Evolutionary conservation across 2,888 invertebrate genomes (phyloP), one percentile per base, ranked within the genome.

Genomic region (Brassicogethes aeneus): DNA sequence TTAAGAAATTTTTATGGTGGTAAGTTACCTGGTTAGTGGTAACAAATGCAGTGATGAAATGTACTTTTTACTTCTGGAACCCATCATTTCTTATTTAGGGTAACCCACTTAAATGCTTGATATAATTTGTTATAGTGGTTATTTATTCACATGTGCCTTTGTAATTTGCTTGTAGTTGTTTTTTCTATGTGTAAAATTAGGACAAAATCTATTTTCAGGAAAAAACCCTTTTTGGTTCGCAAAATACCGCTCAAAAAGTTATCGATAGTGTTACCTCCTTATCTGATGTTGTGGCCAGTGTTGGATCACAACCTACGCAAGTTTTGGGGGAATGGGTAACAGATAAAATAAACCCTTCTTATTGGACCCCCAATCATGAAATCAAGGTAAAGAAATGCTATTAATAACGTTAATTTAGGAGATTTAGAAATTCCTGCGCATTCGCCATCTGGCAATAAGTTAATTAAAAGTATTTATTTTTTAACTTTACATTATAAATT

Each of bases 341-440:
- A 1, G 86, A 87, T 64, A 78, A 80, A 61, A 77, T 84, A 16
- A 84, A 84, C 10, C 89, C 89, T 1, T 74, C 76, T 29, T 88
- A 88, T 64, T 89, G 88, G 89, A 75, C 77, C 41, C 82, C 85
- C 5, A 87, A 88, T 62, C 70, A 79, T 49, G 79, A 85, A 60
- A 85, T 87, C 45, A 76, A 70, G 57, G 83, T 82, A 23, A n/a
- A n/a, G n/a, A n/a, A n/a, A n/a, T n/a, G n/a, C n/a, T n/a, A n/a
- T n/a, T n/a, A n/a, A n/a, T n/a, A n/a, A n/a, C n/a, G n/a, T n/a
- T n/a, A n/a, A n/a, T n/a, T n/a, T n/a, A n/a, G n/a, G n/a, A n/a
- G n/a, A n/a, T n/a, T n/a, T n/a, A n/a, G n/a, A n/a, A n/a, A n/a
- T n/a, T n/a, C n/a, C n/a, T n/a, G n/a, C n/a, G n/a, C n/a, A n/a